Percentiles rank a stretch among this genome's conserved stretches.
These are phyloP conservation scores for Gastrophryne carolinensis DNA, from an alignment of 2,797 vertebrate genomes.

Conservation along the genomic window DNA sequence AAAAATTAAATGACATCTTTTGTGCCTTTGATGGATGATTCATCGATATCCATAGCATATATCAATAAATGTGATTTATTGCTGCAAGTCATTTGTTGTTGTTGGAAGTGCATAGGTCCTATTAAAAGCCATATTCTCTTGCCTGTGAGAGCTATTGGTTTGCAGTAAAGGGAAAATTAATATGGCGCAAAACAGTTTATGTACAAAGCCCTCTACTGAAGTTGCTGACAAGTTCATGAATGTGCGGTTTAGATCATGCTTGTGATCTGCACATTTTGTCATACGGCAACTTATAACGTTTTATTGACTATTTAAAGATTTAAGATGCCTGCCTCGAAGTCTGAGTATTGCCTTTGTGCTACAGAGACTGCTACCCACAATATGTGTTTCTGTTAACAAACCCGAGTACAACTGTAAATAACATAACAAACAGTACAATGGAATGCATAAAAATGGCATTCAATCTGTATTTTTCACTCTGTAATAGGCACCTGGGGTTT, in stretches of 20 bases:
- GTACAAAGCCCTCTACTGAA: constrained; percentile 10
- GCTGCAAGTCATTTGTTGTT: constrained; percentile 8
- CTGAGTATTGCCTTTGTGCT: background rate
- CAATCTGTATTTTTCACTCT: no score
- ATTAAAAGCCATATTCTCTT: constrained; percentile 34
- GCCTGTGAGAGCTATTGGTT: constrained; percentile 37
- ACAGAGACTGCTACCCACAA: background rate
- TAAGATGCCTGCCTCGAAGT: background rate
- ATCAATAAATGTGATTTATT: constrained; percentile 40
- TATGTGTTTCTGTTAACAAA: no score
- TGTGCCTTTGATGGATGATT: constrained; percentile 7
- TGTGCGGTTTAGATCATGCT: background rate
- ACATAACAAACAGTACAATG: no score
- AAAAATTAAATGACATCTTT: constrained; percentile 8
- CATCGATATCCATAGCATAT: constrained; percentile 24
- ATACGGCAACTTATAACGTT: background rate
- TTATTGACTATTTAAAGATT: background rate
- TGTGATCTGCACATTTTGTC: constrained; percentile 6
- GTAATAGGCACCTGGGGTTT: no score
- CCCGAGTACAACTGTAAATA: no score
- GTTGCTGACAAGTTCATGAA: constrained; percentile 21
- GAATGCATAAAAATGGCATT: no score
- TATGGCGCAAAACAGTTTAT: constrained; percentile 40
- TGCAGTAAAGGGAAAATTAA: constrained; percentile 38
- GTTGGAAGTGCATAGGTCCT: constrained; percentile 21